Evolutionary conservation across 2,113 vertebrate species (phyloP).

Genomic region (Oncorhynchus nerka): DNA sequence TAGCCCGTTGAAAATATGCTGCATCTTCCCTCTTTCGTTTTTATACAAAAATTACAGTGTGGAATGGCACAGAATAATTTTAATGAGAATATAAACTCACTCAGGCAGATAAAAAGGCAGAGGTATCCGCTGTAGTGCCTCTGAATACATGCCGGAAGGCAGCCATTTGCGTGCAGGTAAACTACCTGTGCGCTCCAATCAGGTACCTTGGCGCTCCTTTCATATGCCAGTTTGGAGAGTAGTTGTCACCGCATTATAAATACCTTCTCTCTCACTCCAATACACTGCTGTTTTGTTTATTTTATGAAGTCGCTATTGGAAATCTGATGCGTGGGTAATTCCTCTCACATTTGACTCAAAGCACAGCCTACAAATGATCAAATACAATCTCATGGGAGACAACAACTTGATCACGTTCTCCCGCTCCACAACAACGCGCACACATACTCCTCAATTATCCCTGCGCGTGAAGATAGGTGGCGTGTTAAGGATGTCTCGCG

Average conservation of each 20-base stretch:
- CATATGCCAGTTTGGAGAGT: background rate
- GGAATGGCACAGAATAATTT: background rate
- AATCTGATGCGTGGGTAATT: background rate
- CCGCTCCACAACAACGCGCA: slow-evolving; percentile 78
- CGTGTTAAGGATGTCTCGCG: slow-evolving; percentile 88
- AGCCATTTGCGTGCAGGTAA: slow-evolving; percentile 49
- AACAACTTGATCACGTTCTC: slow-evolving; percentile 75
- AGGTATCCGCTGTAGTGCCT: background rate
- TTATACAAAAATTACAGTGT: background rate
- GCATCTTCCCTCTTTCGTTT: slow-evolving; percentile 2
- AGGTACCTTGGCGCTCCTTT: slow-evolving; percentile 17
- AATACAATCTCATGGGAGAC: background rate
- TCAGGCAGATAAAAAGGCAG: background rate
- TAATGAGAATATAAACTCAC: background rate
- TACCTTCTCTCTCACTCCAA: background rate
- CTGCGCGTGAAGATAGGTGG: slow-evolving; percentile 94
- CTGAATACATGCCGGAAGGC: background rate
- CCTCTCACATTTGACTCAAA: background rate
- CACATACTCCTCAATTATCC: slow-evolving; percentile 90
- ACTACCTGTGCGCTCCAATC: slow-evolving; percentile 53
- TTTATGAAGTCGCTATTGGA: background rate
- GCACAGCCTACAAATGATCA: background rate
- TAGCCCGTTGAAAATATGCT: background rate
- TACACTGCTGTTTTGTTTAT: too few species aligned
- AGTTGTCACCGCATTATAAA: background rate